A percentile compares a stretch with the other conserved stretches of the same genome.
Evolutionary conservation across 2,888 invertebrate genomes (phyloP).

Genomic region (Nomada fucata): DNA sequence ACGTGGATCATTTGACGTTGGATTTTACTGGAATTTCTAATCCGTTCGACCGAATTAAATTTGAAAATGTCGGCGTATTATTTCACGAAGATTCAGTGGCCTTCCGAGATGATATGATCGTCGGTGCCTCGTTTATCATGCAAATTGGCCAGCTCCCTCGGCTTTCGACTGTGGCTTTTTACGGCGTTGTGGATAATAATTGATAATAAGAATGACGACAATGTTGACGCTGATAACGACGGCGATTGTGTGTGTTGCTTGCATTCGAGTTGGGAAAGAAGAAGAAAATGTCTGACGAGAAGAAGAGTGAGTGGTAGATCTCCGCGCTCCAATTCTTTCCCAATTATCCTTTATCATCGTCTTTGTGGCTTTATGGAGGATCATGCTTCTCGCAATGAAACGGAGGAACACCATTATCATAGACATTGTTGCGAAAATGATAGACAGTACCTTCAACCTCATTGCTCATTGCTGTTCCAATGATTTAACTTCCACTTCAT

Average conservation of each 20-base stretch:
- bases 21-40: too few species aligned
- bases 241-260: constrained; percentile 50
- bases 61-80: not conserved
- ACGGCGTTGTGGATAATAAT: constrained; percentile 52
- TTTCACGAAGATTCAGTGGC: constrained; percentile 33
- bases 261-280: constrained; percentile 44
- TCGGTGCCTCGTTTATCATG: constrained; percentile 31
- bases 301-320: constrained; percentile 46
- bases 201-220: constrained; percentile 52
- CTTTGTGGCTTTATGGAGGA: not conserved
- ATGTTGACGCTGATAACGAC: constrained; percentile 39
- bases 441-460: not conserved
- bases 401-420: not conserved
- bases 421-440: not conserved
- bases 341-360: constrained; percentile 30
- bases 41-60: not conserved
- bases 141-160: constrained; percentile 52
- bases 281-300: constrained; percentile 56
- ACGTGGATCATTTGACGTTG: not conserved
- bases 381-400: not conserved
- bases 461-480: not conserved
- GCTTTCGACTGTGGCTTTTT: constrained; percentile 52
- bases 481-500: not conserved
- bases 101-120: constrained; percentile 28
- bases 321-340: constrained; percentile 39